Percentiles rank a stretch among this genome's conserved stretches.
phyloP scores from a whole-genome alignment of 2,797 vertebrate genomes.

The Vultur gryphus region DNA sequence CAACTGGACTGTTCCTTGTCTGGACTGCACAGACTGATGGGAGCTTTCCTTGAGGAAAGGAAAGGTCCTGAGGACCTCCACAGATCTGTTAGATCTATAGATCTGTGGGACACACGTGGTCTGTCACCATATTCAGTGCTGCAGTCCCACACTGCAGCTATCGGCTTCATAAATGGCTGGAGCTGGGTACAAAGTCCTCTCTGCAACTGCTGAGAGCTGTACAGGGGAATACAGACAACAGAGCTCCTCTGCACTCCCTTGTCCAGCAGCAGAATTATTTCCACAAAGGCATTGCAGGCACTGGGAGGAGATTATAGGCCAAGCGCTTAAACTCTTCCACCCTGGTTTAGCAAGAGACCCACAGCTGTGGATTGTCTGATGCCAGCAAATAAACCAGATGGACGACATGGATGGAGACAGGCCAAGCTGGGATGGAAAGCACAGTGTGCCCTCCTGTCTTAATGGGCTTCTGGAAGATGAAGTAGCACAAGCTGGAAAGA shows the following conservation, averaged over 20 bases:
- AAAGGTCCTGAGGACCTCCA: not conserved
- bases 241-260: not conserved
- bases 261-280: constrained; percentile 3
- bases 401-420: constrained; percentile 21
- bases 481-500: constrained; percentile 29
- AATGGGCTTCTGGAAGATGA: constrained; percentile 56
- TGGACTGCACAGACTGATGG: not conserved
- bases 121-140: not conserved
- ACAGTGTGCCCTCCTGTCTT: constrained; percentile 35
- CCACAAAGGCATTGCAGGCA: not conserved
- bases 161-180: not conserved
- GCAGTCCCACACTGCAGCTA: not conserved
- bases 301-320: not conserved
- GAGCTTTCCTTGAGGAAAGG: not conserved
- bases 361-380: constrained; percentile 52
- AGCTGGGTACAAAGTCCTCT: not conserved
- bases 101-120: not conserved
- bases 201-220: not conserved
- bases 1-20: not conserved
- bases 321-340: constrained; percentile 26
- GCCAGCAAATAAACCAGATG: constrained; percentile 68
- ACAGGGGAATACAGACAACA: not conserved
- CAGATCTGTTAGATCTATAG: not conserved
- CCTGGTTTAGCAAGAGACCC: constrained; percentile 53
- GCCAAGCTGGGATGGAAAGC: constrained; percentile 56